Base-by-base conservation (phyloP, 2,113 vertebrate genomes). In the Coregonus clupeaformis region DNA sequence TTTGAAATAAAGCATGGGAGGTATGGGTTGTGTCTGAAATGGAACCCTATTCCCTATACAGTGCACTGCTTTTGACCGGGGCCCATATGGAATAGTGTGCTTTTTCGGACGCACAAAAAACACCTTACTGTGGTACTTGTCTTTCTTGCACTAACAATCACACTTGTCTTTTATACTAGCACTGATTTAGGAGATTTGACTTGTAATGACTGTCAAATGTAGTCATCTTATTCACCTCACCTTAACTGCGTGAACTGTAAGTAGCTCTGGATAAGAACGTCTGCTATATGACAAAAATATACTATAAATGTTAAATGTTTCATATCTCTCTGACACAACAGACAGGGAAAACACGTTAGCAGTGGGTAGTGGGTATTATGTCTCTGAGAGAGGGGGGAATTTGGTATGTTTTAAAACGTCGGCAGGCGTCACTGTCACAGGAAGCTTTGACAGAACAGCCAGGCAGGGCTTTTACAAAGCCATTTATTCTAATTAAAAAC, bases 401-500 rank as follows among this genome's bases (percentile, higher is more conserved):
- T 22, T 72, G 66, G 49, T 57, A 69, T 20, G 68, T 66, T 76
- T 73, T 59, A 72, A 73, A 80, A 64, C 22, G 47, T 52, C 1
- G 5, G 14, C 49, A 52, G 16, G 65, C 14, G 52, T 32, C 42
- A 55, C 45, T 76, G 74, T 76, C 74, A 80, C 11, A 13, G 36
- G 1, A 49, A 25, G 12, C 36, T 24, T 12, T 73, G 80, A 82
- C 82, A 87, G 82, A 88, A 84, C 76, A 78, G 84, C 79, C 82
- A 47, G 4, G 16, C 27, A 7, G 24, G 73, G 87, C 89, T 91
- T 88, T 93, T 89, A 90, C 69, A 77, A 70, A 84, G 77, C 84
- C 85, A 89, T 92, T 92, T 88, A 81, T 86, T 86, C 80, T 87
- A 89, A 85, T 89, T 87, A 82, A 82, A 84, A 77, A 77, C 87